These are phyloP conservation scores for Drosophila repletoides DNA, from an alignment of 1,140 invertebrate species.

Conservation along the genomic window DNA sequence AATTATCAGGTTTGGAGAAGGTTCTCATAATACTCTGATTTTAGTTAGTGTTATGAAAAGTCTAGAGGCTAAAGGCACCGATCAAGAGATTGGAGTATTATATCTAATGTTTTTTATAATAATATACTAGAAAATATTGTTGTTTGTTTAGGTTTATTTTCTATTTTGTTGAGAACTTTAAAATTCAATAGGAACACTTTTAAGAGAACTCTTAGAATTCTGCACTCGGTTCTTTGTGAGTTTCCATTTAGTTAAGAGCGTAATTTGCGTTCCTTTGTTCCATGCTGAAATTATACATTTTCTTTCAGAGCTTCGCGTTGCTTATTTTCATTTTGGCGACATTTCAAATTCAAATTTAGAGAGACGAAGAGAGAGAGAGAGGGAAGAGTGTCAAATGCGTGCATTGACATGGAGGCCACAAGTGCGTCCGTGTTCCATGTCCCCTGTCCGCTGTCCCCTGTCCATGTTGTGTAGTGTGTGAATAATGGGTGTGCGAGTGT, in stretches of 20 bases:
- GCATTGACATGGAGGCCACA: constrained; percentile 72
- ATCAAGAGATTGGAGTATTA: no score
- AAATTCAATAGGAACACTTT: no score
- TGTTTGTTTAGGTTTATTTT: no score
- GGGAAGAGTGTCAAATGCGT: constrained; percentile 63
- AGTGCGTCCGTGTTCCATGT: constrained; percentile 40
- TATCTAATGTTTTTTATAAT: no score
- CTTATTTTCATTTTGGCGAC: constrained; percentile 61
- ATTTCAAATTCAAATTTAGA: constrained; percentile 62
- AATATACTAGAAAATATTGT: no score
- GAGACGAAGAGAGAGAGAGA: neutral
- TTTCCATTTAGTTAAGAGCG: constrained; percentile 64
- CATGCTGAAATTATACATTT: constrained; percentile 54
- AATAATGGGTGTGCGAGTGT: neutral
- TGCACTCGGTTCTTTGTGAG: constrained; percentile 4
- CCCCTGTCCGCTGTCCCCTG: no score
- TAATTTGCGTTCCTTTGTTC: constrained; percentile 67
- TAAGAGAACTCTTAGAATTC: no score
- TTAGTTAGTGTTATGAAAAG: no score
- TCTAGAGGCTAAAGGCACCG: no score
- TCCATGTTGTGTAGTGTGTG: neutral
- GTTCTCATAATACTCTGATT: no score
- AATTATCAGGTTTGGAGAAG: no score
- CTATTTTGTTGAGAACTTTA: no score
- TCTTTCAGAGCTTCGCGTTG: constrained; percentile 23